Base-by-base conservation (phyloP, 2,113 vertebrate species). In the Ellobius talpinus region DNA sequence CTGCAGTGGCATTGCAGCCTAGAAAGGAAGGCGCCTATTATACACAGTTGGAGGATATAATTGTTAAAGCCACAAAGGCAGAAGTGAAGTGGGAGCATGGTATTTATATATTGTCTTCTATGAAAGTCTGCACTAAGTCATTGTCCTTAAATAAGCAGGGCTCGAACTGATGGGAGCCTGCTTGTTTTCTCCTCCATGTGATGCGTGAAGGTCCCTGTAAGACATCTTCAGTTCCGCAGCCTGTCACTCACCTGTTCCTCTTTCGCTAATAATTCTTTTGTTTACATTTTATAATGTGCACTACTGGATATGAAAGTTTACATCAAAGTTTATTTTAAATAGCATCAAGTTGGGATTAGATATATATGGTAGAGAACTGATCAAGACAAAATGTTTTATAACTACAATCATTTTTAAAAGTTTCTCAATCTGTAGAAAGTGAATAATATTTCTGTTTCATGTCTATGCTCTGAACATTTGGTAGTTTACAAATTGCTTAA, bases 251-350 rank as follows among this genome's bases (percentile, higher is more conserved):
- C 90, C 31, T 79, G 58, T 63, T 33, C 13, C 84, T 89, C 78
- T 92, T 97, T 97, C 86, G 77, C 93, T 96, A 96, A 82, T 45
- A 97, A 96, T 97, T 90, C 45, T 76, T 85, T 97, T 97, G 97
- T 97, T 98, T 97, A 55, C 97, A 61, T 96, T 96, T 97, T 77
- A 96, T 61, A 78, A 97, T 76, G 63, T 93, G 93, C 72, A 96
- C 74, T 97, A 97, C 58, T 19, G 47, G 65, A 47, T 89, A 84
- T 21, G 55, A 76, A 97, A 52, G 74, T 94, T 97, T 97, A 98
- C 95, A 96, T 81, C 42, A 87, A 97, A 91, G 36, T 50, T 97
- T 93, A 52, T 42, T 96, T 94, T 87, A 74, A 94, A 58, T 97
- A 94, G 84, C 63, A 70, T 29, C 77, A 82, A 68, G 89, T 85